phyloP scores from a whole-genome alignment of 2,113 vertebrate species.

The Phodopus roborovskii region DNA sequence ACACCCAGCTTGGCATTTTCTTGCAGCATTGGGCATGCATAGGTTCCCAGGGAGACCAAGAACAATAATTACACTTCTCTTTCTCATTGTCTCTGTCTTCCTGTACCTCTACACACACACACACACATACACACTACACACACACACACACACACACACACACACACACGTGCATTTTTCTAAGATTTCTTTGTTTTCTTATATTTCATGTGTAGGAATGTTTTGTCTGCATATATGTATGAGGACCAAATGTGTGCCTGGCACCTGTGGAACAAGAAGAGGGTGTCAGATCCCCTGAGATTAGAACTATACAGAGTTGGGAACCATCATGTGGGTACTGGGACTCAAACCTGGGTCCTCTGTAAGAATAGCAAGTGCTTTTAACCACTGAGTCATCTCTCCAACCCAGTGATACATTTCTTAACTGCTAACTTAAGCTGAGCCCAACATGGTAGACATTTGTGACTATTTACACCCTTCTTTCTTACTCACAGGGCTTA shows the following conservation, averaged over 20 bases:
- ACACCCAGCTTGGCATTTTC: background rate
- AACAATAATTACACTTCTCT: background rate
- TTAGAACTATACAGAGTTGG: background rate
- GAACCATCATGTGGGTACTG: background rate
- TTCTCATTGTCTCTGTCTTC: background rate
- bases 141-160: no score
- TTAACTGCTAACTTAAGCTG: conserved; percentile 3
- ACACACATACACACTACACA: no score
- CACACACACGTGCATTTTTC: no score
- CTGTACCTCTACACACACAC: background rate
- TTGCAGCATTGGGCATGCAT: background rate
- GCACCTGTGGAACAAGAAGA: background rate
- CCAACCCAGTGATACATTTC: background rate
- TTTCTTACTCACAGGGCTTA: conserved; percentile 10
- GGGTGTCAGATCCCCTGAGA: background rate
- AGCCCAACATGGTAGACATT: background rate
- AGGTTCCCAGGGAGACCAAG: background rate
- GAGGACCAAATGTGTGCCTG: background rate
- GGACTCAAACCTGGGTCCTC: background rate
- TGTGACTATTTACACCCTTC: background rate
- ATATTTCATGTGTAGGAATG: background rate
- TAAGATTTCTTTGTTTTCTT: background rate
- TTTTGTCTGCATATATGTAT: background rate
- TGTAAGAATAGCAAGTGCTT: background rate
- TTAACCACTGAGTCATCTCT: background rate